Base-by-base conservation (phyloP, 2,113 vertebrate genomes). In the Cynopterus brachyotis region DNA sequence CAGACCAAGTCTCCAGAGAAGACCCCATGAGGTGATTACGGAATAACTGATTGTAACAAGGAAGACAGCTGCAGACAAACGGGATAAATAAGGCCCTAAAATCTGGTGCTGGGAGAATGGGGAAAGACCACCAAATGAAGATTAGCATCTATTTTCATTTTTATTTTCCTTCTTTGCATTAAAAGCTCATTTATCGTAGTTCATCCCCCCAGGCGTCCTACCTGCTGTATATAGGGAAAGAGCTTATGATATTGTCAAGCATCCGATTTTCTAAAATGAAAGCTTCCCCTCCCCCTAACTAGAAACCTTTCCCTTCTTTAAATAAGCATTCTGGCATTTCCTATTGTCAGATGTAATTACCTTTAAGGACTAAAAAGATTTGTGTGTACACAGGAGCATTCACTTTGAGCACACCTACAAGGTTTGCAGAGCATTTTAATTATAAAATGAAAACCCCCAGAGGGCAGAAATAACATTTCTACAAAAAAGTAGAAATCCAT, bases 301-400 rank as follows among this genome's bases (percentile, higher is more conserved):
- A 90, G 59, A 92, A 94, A 75, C 47, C 32, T 78, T 84, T 42
- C 62, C 80, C 50, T 89, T 88, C 81, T 95, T 96, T 89, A 95
- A 92, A 89, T 91, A 95, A 97, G 84, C 91, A 94, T 86, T 50
- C 88, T 95, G 94, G 91, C 95, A 92, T 97, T 97, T 97, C 89
- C 96, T 75, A 89, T 75, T 94, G 96, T 97, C 96, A 95, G 67
- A 69, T 91, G 85, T 96, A 97, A 98, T 97, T 97, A 96, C 85
- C 88, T 96, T 82, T 93, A 94, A 97, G 97, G 72, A 95, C 94
- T 96, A 80, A 97, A 96, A 95, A 89, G 95, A 96, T 95, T 59
- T 94, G 94, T 96, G 94, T 97, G 96, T 97, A 97, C 92, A 96
- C 35, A 75, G 88, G 75, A 96, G 90, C 95, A 64, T 92, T 97